These are phyloP conservation scores for Equus quagga DNA, from an alignment of 2,113 vertebrate genomes.

Conservation along the genomic window DNA sequence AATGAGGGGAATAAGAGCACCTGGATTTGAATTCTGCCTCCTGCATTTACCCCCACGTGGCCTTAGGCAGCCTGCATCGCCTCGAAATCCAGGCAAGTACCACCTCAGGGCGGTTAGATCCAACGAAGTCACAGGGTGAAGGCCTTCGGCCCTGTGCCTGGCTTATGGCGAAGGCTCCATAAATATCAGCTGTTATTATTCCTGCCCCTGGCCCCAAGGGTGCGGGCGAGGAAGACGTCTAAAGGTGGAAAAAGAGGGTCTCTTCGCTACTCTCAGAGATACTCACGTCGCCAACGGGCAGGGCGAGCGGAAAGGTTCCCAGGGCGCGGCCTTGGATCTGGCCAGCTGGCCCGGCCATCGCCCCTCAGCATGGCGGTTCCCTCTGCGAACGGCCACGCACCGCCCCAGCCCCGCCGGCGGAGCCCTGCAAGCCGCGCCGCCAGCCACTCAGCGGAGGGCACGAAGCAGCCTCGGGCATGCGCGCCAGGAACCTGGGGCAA, in stretches of 20 bases:
- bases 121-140: not conserved
- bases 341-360: slow-evolving; percentile 47
- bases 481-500: fast-evolving
- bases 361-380: slow-evolving; percentile 57
- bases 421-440: not conserved
- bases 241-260: not conserved
- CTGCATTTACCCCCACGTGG: not conserved
- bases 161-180: fast-evolving
- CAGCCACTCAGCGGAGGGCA: slow-evolving; percentile 62
- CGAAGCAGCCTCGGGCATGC: not conserved
- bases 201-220: no score
- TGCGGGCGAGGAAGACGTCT: not conserved
- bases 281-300: slow-evolving; percentile 70
- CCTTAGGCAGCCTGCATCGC: not conserved
- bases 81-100: not conserved
- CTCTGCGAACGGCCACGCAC: not conserved
- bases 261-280: not conserved
- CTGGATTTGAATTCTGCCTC: not conserved
- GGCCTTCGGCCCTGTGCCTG: not conserved
- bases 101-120: not conserved
- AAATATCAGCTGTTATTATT: not conserved
- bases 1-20: not conserved
- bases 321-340: not conserved
- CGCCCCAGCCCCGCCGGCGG: not conserved
- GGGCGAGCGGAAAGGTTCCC: not conserved